Evolutionary conservation across 2,113 vertebrate genomes (phyloP).

Genomic region (Asarcornis scutulata): DNA sequence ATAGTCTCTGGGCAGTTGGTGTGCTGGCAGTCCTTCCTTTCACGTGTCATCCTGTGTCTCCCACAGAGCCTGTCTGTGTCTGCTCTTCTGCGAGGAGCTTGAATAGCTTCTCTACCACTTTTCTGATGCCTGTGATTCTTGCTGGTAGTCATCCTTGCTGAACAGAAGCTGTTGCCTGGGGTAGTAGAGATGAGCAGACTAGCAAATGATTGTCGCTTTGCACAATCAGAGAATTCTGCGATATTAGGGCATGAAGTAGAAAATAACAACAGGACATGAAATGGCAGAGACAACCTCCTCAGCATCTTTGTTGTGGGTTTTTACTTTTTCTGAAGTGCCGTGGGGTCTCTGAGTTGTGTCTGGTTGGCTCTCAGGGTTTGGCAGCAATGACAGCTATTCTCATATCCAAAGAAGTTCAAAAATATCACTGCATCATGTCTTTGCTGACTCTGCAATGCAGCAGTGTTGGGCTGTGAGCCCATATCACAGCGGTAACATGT

Average conservation of each 20-base stretch:
- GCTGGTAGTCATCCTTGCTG: neutral
- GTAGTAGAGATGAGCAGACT: neutral
- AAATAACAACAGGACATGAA: neutral
- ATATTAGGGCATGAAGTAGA: neutral
- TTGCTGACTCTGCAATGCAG: slow-evolving; percentile 64
- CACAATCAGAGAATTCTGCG: neutral
- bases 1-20: neutral
- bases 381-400: neutral
- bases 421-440: slow-evolving; percentile 34
- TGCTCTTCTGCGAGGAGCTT: neutral
- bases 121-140: neutral
- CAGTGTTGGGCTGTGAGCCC: slow-evolving; percentile 38
- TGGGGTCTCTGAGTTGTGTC: neutral
- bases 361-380: neutral
- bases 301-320: neutral
- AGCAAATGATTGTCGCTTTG: neutral
- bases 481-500: neutral
- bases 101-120: neutral
- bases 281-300: neutral
- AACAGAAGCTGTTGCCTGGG: neutral
- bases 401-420: neutral
- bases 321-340: neutral
- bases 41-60: neutral
- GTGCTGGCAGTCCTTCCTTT: neutral
- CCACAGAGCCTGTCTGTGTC: too few species aligned